Base-by-base conservation (phyloP, 2,888 invertebrate genomes). In the Caradrina clavipalpis region DNA sequence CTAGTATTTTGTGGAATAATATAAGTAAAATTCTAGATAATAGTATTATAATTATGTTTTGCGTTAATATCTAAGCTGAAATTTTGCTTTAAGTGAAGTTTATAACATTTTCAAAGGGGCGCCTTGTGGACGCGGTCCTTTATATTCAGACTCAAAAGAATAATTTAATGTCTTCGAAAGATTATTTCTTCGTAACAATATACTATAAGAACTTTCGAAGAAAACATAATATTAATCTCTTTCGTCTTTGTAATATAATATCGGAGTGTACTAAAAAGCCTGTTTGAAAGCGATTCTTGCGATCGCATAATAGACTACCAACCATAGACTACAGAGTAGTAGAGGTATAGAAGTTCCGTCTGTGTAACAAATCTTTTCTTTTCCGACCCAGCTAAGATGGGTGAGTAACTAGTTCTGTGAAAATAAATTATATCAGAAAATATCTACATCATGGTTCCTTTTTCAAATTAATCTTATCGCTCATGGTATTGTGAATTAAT, bases 311-410 rank as follows among this genome's bases (percentile, higher is more conserved):
- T 81, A 87, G 87, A 88, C 87, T 81, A 86, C 78, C 83, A 86
- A 81, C 90, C 91, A 92, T 91, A 93, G 90, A 89, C 88, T 88
- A 90, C 84, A 83, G 85, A 88, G 82, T 76, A 70, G 76, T 86
- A 84, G 80, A 85, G 80, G 86, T 85, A 70, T 82, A 85, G 86
- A 83, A 84, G 83, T 88, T 87, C 85, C 86, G 84, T 86, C 90
- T 88, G 92, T 93, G 91, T 92, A 88, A 89, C 76, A 81, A 89
- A 90, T 86, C 93, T 93, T 97, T 97, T 96, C 97, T 96, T 95
- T 96, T 93, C 87, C 96, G 96, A 96, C 96, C 96, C 96, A 96
- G 95, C 93, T 92, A 97, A 96, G 96, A 97, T 97, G 97, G 97
- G 97, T 97, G 96, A 97, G 97, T 94, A 85, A 79, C 76, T 61